phyloP scores from a whole-genome alignment of 2,113 vertebrate genomes.

The Protobothrops flavoviridis region DNA sequence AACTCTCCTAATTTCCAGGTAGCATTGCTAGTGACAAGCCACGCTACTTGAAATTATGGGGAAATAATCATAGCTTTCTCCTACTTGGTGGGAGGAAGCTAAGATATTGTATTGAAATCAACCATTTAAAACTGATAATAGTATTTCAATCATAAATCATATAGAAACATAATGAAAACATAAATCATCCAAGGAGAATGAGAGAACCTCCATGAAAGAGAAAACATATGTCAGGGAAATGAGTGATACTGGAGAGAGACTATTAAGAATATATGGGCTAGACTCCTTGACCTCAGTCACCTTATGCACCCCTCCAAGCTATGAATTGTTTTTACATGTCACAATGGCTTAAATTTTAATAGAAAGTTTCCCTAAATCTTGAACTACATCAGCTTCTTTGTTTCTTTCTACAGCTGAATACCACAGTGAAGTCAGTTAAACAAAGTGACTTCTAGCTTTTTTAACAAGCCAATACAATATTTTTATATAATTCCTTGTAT shows the following conservation, averaged over 20 bases:
- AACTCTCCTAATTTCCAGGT: not conserved
- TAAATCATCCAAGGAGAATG: constrained; percentile 45
- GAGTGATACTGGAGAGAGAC: constrained; percentile 13
- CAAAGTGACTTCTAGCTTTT: constrained; percentile 11
- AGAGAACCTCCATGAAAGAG: constrained; percentile 12
- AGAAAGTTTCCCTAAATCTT: constrained; percentile 36
- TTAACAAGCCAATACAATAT: not conserved
- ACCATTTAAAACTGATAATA: constrained; percentile 19
- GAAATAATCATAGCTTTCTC: not conserved
- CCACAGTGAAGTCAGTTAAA: not conserved
- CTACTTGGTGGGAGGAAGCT: not conserved
- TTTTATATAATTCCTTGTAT: constrained; percentile 15
- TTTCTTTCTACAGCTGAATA: constrained; percentile 30
- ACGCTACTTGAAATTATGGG: not conserved
- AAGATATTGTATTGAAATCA: constrained; percentile 1
- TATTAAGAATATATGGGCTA: constrained; percentile 16
- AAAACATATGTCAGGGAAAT: constrained; percentile 41
- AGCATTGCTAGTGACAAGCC: not conserved
- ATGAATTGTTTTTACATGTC: constrained; percentile 13
- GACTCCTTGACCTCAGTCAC: not conserved
- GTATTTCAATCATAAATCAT: constrained; percentile 16
- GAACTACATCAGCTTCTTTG: constrained; percentile 22
- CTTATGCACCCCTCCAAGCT: not conserved
- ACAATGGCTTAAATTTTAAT: constrained; percentile 25
- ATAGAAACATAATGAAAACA: constrained; percentile 31